Evolutionary conservation across 2,888 invertebrate genomes (phyloP).

Genomic region (Diploptera punctata): DNA sequence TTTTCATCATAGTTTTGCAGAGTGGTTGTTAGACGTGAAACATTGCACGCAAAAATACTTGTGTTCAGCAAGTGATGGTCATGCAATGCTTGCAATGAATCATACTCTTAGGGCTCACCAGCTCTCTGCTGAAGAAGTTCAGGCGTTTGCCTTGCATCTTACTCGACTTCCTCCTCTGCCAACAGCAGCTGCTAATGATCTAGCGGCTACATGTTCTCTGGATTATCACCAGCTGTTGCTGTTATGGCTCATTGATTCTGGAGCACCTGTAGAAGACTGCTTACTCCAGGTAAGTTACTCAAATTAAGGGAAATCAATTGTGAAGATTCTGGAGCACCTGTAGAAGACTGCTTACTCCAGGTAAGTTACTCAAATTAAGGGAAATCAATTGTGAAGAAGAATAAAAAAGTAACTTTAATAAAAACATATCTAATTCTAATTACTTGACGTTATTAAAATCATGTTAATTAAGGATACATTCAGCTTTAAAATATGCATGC

Average conservation of each 20-base stretch:
- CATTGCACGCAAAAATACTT: conserved; percentile 95
- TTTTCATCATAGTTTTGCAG: conserved; percentile 94
- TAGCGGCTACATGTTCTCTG: conserved; percentile 47
- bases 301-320: too few species aligned
- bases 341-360: conserved; percentile 62
- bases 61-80: conserved; percentile 86
- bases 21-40: conserved; percentile 96
- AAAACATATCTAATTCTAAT: too few species aligned
- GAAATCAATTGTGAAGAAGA: too few species aligned
- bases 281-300: conserved; percentile 52
- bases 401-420: too few species aligned
- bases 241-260: conserved; percentile 78
- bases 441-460: too few species aligned
- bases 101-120: conserved; percentile 72
- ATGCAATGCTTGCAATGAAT: conserved; percentile 82
- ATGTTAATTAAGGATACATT: too few species aligned
- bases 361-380: too few species aligned
- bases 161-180: conserved; percentile 46
- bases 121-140: conserved; percentile 70
- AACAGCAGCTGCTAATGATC: conserved; percentile 47
- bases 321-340: conserved; percentile 68
- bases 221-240: conserved; percentile 70
- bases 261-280: conserved; percentile 66
- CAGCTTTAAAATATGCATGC: too few species aligned
- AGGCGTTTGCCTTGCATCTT: conserved; percentile 59